phyloP scores from a whole-genome alignment of 1,140 invertebrate genomes.

The Drosophila melanica region DNA sequence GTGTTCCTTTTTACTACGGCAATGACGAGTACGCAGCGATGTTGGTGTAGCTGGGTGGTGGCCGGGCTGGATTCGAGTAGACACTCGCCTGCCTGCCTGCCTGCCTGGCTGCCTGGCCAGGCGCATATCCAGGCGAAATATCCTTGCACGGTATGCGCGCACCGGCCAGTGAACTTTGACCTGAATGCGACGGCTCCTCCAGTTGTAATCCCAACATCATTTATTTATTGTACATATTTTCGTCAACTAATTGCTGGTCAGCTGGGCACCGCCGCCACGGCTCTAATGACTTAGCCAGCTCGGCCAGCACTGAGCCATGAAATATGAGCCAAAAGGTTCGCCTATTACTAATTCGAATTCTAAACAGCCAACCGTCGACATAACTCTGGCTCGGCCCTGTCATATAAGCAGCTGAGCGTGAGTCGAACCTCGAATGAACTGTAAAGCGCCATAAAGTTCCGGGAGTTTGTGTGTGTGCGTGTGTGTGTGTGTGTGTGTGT shows the following conservation, averaged over 20 bases:
- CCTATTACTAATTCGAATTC: constrained; percentile 20
- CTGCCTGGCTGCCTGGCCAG: constrained; percentile 11
- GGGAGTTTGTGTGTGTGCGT: constrained; percentile 20
- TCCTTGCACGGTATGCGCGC: constrained; percentile 54
- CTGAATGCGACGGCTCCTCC: constrained; percentile 63
- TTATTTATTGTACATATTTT: constrained; percentile 69
- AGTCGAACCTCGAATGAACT: constrained; percentile 55
- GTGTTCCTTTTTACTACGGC: constrained; percentile 56
- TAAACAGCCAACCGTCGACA: constrained; percentile 1
- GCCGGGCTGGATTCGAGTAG: not conserved
- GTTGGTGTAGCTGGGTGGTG: not conserved
- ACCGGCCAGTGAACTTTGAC: constrained; percentile 66
- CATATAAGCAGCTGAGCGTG: constrained; percentile 27
- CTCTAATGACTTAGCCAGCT: constrained; percentile 14
- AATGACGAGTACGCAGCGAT: constrained; percentile 9
- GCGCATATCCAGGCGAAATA: constrained; percentile 39
- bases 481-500: constrained; percentile 9
- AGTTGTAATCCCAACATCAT: constrained; percentile 66
- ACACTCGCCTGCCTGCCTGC: constrained; percentile 2
- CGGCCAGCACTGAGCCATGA: constrained; percentile 9
- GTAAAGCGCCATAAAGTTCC: constrained; percentile 74
- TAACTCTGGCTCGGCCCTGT: constrained; percentile 32
- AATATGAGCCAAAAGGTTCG: constrained; percentile 18
- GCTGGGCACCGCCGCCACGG: not conserved
- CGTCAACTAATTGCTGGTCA: constrained; percentile 42